Evolutionary conservation across 2,113 vertebrate genomes (phyloP), one percentile per base, ranked within the genome.

Genomic region (Ursus arctos): DNA sequence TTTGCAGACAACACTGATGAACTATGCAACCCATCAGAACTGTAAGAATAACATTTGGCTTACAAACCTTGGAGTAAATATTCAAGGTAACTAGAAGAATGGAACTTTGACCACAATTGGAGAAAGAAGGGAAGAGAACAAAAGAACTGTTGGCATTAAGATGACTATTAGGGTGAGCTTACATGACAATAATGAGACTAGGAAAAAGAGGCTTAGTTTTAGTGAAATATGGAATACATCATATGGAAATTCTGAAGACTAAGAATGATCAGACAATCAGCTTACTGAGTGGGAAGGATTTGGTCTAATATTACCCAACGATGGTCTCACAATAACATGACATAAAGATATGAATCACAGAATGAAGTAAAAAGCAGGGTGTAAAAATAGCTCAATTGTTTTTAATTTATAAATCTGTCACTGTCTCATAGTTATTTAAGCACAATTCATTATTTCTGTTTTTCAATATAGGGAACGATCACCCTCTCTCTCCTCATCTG

Each of bases 401-500:
- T 67, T 43, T 51, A 88, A 61, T 93, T 79, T 61, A 91, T 49
- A n/a, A 67, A 74, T 40, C 28, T 87, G 55, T 95, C 77, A 77
- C 4, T 16, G 16, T 55, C 71, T 89, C 26, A 65, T 19, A 22
- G 36, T n/a, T 86, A 55, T 49, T 51, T 67, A 81, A 76, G 18
- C 51, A 19, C 14, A 71, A 22, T 6, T 88, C 33, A 77, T 22
- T 55, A 63, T 65, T 96, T 71, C 15, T 94, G 55, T 43, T 76
- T 74, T 89, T 74, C 79, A 89, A 87, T 69, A 79, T 24, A 93
- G 11, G 69, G 65, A 72, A 76, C 7, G 0, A 83, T 1, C 76
- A 16, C 81, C 55, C 28, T 72, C 81, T 51, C 28, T 72, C 55
- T 40, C 59, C 55, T 69, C 24, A 74, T 19, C 47, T 69, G 28